Evolutionary conservation across 2,113 vertebrate species (phyloP).

Genomic region (Promerops cafer): DNA sequence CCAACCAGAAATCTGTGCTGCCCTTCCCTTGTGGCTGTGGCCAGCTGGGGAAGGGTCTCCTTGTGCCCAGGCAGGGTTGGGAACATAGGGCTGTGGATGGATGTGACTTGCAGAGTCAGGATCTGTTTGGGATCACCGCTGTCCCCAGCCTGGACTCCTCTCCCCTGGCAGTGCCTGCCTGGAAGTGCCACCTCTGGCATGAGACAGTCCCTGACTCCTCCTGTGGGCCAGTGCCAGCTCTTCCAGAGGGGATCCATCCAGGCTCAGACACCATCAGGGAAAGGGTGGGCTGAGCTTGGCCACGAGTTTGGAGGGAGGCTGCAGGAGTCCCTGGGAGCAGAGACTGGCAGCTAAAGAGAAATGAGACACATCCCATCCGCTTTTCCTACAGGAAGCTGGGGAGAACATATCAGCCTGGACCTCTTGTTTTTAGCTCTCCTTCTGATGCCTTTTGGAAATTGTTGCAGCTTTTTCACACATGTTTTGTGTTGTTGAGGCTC

Average conservation of each 20-base stretch:
- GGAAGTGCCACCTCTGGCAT: not conserved
- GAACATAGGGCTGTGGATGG: not conserved
- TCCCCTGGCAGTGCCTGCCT: not conserved
- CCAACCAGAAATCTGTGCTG: not conserved
- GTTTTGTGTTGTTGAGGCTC: rapidly evolving
- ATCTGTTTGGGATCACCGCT: not conserved
- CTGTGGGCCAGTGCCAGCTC: not conserved
- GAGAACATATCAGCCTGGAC: no score
- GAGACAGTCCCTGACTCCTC: not conserved
- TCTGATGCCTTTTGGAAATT: no score
- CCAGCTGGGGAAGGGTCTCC: not conserved
- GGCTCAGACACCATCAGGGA: not conserved
- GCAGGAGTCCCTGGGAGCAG: not conserved
- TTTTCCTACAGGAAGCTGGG: not conserved
- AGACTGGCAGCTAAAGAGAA: not conserved
- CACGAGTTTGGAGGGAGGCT: not conserved
- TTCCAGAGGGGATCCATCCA: not conserved
- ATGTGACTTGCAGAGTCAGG: not conserved
- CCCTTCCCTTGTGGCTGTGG: not conserved
- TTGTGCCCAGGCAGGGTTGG: not conserved
- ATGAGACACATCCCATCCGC: not conserved
- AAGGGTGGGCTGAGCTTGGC: not conserved
- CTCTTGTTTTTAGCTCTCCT: not conserved
- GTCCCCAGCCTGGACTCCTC: not conserved
- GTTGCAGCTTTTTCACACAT: not conserved